Evolutionary conservation across 2,888 invertebrate genomes (phyloP), one percentile per base, ranked within the genome.

Genomic region (Hydrotaea cyrtoneurina): DNA sequence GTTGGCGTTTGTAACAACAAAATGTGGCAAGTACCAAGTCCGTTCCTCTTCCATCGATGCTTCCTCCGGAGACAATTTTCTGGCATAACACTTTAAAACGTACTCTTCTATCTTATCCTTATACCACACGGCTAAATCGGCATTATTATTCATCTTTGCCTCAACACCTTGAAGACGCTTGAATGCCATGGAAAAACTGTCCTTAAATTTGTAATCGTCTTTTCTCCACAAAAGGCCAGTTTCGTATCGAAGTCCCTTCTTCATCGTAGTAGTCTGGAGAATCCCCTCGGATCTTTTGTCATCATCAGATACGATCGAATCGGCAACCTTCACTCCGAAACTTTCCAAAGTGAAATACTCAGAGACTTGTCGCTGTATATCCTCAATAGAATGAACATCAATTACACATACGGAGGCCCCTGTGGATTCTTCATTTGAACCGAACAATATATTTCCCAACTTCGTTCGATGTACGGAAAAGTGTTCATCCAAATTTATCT

Each of bases 281-380:
- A 78, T 71, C 77, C 50, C 36, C 59, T 83, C 83, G 15, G 80
- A 74, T 53, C 83, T 72, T 69, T n/a, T 17, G 74, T 83, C 77
- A 13, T 78, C 77, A 2, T 74, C 73, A 15, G 77, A 80, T 1
- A 74, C 39, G 10, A 78, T 39, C 17, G 71, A 71, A 23, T 71
- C 59, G 10, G 77, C 73, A 15, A 66, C 36, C 46, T 72, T 77
- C 76, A 80, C 73, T 15, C 80, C 74, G 43, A 83, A 83, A 73
- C 50, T 62, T 39, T 80, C n/a, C n/a, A 83, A 36, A 2, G 66
- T 43, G 23, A 77, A 83, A 77, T 79, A 77, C 5, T 74, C 74
- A 0, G 50, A 43, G 13, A 64, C 53, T 31, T 78, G 62, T 69
- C 55, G 36, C 23, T 55, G 26, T 1, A 77, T 53, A 15, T 69